These are phyloP conservation scores for Ceyx cyanopectus DNA, from an alignment of 2,113 vertebrate species.

Conservation along the genomic window DNA sequence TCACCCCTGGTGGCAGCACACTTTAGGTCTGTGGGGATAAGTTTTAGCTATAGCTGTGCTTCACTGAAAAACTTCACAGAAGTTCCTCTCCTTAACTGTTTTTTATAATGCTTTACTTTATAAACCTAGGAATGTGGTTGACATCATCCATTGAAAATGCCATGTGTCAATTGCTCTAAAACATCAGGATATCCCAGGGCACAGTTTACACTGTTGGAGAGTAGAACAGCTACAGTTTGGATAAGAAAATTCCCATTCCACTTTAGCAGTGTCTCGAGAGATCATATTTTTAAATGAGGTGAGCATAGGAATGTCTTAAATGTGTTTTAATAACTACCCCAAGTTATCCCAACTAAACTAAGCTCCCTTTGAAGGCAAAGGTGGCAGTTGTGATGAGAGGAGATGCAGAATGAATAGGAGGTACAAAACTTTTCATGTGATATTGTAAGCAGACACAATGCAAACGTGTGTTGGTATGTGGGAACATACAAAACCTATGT, in stretches of 20 bases:
- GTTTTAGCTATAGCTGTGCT: background rate
- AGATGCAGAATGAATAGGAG: background rate
- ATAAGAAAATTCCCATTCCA: background rate
- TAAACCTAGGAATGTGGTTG: background rate
- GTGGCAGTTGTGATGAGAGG: background rate
- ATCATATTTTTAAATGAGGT: background rate
- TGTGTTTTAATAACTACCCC: background rate
- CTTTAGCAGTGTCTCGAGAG: background rate
- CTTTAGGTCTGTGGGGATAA: background rate
- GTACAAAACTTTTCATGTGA: background rate
- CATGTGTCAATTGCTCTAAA: background rate
- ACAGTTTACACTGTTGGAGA: background rate
- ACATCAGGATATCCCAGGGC: background rate
- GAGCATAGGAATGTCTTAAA: background rate
- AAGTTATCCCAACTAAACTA: background rate
- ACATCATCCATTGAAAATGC: background rate
- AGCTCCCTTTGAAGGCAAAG: background rate
- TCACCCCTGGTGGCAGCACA: background rate
- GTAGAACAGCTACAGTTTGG: background rate
- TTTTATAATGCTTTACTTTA: background rate
- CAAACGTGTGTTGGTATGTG: background rate
- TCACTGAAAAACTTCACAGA: background rate
- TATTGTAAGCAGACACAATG: background rate
- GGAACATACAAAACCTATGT: background rate
- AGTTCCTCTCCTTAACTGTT: background rate